These are phyloP conservation scores for Variabilichromis moorii DNA, from an alignment of 2,113 vertebrate genomes.

Conservation along the genomic window DNA sequence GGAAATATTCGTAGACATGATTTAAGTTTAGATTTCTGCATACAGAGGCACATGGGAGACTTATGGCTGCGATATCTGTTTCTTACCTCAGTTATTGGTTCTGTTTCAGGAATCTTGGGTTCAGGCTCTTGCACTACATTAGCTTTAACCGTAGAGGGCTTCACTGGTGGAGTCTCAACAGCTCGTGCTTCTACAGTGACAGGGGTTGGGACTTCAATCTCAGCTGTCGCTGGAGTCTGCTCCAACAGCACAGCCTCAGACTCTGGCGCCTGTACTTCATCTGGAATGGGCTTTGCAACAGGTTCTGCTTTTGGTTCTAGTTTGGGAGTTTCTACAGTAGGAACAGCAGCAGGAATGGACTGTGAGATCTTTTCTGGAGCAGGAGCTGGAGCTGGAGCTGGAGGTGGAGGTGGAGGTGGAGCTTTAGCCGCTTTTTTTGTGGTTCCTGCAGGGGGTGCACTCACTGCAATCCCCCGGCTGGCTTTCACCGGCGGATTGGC, in stretches of 20 bases:
- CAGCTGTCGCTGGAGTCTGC: background rate
- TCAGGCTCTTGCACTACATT: background rate
- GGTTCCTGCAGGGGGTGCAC: conserved; percentile 21
- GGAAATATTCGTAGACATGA: background rate
- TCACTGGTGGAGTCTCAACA: background rate
- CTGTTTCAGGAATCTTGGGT: conserved; percentile 17
- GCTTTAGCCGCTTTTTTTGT: conserved; percentile 11
- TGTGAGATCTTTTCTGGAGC: background rate
- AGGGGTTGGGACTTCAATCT: background rate
- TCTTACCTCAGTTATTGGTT: conserved; percentile 37
- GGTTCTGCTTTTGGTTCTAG: conserved; percentile 18
- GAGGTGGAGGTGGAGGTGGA: background rate
- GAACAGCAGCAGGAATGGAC: background rate
- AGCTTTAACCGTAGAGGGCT: background rate
- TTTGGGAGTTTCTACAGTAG: background rate
- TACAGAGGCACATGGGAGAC: background rate
- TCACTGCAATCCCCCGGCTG: conserved; percentile 25
- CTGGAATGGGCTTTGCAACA: background rate
- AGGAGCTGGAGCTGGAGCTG: background rate
- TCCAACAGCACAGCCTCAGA: background rate
- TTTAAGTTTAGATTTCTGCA: background rate
- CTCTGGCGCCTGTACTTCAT: background rate
- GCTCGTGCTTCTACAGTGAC: background rate
- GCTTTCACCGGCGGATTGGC: conserved; percentile 27
- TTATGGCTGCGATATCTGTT: background rate